phyloP scores from a whole-genome alignment of 2,888 invertebrate genomes.

The Punctoribates punctum region DNA sequence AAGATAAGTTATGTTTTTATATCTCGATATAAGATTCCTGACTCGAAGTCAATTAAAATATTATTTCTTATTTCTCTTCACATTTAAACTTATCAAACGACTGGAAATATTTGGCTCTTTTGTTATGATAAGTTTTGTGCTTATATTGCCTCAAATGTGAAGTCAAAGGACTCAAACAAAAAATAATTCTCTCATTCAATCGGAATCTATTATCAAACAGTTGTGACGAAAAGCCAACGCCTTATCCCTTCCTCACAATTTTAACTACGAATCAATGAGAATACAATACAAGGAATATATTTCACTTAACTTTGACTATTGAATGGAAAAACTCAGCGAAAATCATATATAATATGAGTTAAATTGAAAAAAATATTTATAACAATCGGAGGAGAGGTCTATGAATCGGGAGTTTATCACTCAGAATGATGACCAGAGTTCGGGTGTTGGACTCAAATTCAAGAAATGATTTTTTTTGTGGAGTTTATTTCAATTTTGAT shows the following conservation, averaged over 20 bases:
- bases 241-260: background rate
- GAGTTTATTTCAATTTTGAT: too few species aligned
- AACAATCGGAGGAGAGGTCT: constrained; percentile 13
- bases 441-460: constrained; percentile 18
- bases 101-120: background rate
- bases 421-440: constrained; percentile 20
- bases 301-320: background rate
- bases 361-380: background rate
- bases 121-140: background rate
- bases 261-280: background rate
- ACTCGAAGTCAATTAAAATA: too few species aligned
- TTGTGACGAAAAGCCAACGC: constrained; percentile 9
- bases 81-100: background rate
- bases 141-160: background rate
- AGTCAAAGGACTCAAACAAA: background rate
- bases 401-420: background rate
- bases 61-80: too few species aligned
- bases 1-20: too few species aligned
- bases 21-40: too few species aligned
- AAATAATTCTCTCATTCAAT: background rate
- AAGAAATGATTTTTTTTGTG: too few species aligned
- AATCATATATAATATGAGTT: too few species aligned
- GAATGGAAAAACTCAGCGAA: background rate
- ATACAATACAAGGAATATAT: background rate
- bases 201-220: background rate